Conservation (phyloP, 1,140 invertebrate genomes). For the Cyclargus thomasi region DNA sequence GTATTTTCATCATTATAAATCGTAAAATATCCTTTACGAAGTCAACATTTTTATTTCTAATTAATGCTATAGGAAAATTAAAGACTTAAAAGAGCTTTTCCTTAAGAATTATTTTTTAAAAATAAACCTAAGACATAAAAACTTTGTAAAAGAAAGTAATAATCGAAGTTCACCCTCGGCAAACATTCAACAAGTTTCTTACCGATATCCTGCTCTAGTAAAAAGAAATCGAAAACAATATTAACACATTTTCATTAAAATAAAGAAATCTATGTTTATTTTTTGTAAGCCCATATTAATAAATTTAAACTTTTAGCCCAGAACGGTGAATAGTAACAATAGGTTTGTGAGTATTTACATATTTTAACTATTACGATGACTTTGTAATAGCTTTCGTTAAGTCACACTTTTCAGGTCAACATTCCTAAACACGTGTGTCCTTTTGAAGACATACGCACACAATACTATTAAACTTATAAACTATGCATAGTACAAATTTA, state of each 20-base stretch:
- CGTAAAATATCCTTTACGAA: too few species aligned
- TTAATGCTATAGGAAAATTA: not conserved
- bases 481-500: too few species aligned
- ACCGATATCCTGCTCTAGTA: not conserved
- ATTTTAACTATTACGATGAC: not conserved
- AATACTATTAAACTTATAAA: too few species aligned
- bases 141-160: not conserved
- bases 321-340: constrained; percentile 11
- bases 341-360: constrained; percentile 1
- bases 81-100: not conserved
- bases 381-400: constrained; percentile 4
- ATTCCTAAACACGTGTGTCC: not conserved
- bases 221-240: not conserved
- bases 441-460: not conserved
- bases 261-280: not conserved
- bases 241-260: constrained; percentile 1
- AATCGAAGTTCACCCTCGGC: not conserved
- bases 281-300: not conserved
- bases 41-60: not conserved
- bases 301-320: constrained; percentile 7
- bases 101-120: not conserved
- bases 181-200: not conserved
- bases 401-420: constrained; percentile 4
- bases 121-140: not conserved
- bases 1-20: not conserved